Conservation (phyloP, 2,888 invertebrate species). For the Epiperipatus broadwayi region DNA sequence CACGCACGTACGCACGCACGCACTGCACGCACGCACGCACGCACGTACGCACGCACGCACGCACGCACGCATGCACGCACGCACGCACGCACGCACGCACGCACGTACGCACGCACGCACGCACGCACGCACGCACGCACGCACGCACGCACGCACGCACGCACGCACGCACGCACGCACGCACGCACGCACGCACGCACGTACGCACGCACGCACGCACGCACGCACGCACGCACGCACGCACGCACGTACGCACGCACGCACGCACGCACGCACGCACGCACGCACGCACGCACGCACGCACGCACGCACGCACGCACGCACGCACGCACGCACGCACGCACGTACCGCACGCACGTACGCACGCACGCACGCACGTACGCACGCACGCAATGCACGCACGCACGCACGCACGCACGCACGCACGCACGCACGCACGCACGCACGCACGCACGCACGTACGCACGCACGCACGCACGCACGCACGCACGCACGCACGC, state of each 20-base stretch:
- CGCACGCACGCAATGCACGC: no score
- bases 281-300: slow-evolving; percentile 5
- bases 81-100: slow-evolving; percentile 13
- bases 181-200: slow-evolving; percentile 13
- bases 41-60: slow-evolving; percentile 11
- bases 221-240: slow-evolving; percentile 13
- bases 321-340: slow-evolving; percentile 4
- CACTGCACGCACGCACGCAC: no score
- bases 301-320: slow-evolving; percentile 1
- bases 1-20: no score
- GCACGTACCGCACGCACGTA: no score
- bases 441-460: slow-evolving; percentile 9
- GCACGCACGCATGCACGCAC: slow-evolving; percentile 13
- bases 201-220: slow-evolving; percentile 13
- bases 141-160: slow-evolving; percentile 14
- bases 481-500: slow-evolving; percentile 9
- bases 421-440: not conserved
- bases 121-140: slow-evolving; percentile 13
- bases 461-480: slow-evolving; percentile 9
- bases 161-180: slow-evolving; percentile 14
- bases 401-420: not conserved
- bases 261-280: slow-evolving; percentile 9
- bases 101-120: slow-evolving; percentile 13
- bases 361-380: not conserved
- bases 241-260: slow-evolving; percentile 12